Evolutionary conservation across 2,797 vertebrate genomes (phyloP).

Genomic region (Macropus fuliginosus): DNA sequence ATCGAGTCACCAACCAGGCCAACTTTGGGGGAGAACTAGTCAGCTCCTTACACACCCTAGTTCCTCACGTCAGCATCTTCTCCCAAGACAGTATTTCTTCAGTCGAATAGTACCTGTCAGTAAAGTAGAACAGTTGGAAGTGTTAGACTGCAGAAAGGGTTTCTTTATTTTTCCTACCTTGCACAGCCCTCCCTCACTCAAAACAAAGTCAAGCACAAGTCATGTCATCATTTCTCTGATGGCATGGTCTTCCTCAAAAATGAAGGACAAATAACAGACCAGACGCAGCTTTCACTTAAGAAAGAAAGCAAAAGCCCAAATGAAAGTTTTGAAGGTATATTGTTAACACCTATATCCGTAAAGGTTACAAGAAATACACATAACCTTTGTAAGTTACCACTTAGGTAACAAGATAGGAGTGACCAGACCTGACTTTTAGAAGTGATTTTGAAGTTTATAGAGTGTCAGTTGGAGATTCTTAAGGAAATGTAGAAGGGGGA

Average conservation of each 20-base stretch:
- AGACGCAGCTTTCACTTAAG: background rate
- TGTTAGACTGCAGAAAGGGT: background rate
- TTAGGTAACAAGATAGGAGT: background rate
- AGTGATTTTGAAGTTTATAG: background rate
- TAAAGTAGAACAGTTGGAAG: background rate
- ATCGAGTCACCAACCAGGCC: constrained; percentile 34
- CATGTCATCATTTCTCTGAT: no score
- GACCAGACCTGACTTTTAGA: background rate
- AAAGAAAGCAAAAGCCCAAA: background rate
- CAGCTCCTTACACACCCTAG: background rate
- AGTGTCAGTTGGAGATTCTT: background rate
- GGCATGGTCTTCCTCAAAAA: no score
- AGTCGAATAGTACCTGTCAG: constrained; percentile 49
- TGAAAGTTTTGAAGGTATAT: background rate
- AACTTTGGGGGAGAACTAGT: constrained; percentile 36
- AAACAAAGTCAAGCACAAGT: no score
- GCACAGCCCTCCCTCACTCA: no score
- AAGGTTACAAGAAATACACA: background rate
- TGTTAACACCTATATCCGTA: background rate
- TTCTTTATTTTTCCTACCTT: background rate
- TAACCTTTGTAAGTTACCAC: background rate
- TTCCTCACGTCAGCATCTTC: constrained; percentile 50
- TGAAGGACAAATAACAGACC: no score
- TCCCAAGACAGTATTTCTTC: constrained; percentile 20
- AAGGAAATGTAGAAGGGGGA: background rate